phyloP scores from a whole-genome alignment of 1,140 invertebrate genomes.

The Drosophila insularis region DNA sequence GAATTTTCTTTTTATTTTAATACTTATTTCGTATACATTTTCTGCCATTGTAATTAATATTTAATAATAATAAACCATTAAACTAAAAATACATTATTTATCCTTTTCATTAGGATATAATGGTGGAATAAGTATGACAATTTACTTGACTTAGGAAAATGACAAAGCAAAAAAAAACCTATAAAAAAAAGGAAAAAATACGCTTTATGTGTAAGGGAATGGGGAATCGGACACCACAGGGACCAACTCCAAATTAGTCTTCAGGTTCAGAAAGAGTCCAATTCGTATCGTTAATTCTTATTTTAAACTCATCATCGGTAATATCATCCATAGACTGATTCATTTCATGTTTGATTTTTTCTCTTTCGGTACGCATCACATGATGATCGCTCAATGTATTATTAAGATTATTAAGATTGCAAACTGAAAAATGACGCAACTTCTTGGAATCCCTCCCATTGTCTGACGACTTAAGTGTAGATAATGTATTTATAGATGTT shows the following conservation, averaged over 20 bases:
- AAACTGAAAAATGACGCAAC: too few relatives aligned
- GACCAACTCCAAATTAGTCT: too few relatives aligned
- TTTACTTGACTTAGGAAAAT: too few relatives aligned
- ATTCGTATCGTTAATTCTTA: background rate
- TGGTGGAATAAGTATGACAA: too few relatives aligned
- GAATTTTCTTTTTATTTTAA: conserved; percentile 35
- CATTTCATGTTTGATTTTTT: too few relatives aligned
- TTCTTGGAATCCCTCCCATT: too few relatives aligned
- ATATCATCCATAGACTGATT: background rate
- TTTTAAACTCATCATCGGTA: conserved; percentile 18
- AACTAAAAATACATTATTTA: background rate
- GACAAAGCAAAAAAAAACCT: background rate
- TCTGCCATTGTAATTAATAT: conserved; percentile 72
- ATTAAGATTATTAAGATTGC: too few relatives aligned
- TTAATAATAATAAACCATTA: conserved; percentile 62
- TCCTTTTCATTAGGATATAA: conserved; percentile 1
- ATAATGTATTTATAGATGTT: background rate
- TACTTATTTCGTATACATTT: conserved; percentile 46
- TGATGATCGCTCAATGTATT: too few relatives aligned
- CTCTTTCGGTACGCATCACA: background rate
- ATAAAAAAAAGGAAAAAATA: background rate
- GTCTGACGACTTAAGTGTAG: too few relatives aligned
- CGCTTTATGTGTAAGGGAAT: too few relatives aligned
- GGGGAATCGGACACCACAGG: too few relatives aligned
- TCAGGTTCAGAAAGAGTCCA: too few relatives aligned